Conservation (phyloP, 64 coral and sea anemone species). For the Acropora tenuis region DNA sequence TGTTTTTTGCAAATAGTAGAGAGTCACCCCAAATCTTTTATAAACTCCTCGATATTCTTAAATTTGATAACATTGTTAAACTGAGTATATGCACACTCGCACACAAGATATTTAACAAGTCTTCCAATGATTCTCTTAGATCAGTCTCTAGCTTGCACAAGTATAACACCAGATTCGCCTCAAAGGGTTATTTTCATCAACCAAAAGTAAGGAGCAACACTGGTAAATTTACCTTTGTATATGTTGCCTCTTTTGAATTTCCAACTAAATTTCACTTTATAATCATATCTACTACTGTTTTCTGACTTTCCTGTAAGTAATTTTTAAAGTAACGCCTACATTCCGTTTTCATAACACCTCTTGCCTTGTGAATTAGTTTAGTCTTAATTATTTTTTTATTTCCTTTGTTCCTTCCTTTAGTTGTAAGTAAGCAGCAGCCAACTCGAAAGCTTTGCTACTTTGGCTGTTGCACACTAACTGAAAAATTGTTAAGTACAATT, state of each 20-base stretch:
- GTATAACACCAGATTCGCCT: constrained; percentile 46
- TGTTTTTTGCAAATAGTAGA: not conserved
- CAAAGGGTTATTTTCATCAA: constrained; percentile 7
- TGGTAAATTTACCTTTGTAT: constrained; percentile 42
- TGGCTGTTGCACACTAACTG: too few relatives aligned
- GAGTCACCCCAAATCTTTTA: not conserved
- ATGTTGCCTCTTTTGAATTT: not conserved
- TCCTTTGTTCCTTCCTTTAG: too few relatives aligned
- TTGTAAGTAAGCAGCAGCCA: too few relatives aligned
- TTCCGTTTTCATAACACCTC: too few relatives aligned
- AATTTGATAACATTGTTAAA: constrained; percentile 19
- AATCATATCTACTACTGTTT: too few relatives aligned
- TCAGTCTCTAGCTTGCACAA: constrained; percentile 8
- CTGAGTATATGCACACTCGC: not conserved
- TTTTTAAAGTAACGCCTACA: too few relatives aligned
- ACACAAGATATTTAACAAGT: not conserved
- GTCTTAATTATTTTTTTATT: too few relatives aligned
- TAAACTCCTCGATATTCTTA: constrained; percentile 19
- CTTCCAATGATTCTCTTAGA: constrained; percentile 10
- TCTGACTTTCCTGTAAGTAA: too few relatives aligned
- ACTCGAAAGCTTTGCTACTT: too few relatives aligned
- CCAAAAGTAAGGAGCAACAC: constrained; percentile 17
- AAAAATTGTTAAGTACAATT: too few relatives aligned
- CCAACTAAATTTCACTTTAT: too few relatives aligned
- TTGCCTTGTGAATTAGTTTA: too few relatives aligned